Percentiles rank a stretch among this genome's conserved stretches.
Evolutionary conservation across 2,113 vertebrate genomes (phyloP).

Genomic region (Eubucco bourcierii): DNA sequence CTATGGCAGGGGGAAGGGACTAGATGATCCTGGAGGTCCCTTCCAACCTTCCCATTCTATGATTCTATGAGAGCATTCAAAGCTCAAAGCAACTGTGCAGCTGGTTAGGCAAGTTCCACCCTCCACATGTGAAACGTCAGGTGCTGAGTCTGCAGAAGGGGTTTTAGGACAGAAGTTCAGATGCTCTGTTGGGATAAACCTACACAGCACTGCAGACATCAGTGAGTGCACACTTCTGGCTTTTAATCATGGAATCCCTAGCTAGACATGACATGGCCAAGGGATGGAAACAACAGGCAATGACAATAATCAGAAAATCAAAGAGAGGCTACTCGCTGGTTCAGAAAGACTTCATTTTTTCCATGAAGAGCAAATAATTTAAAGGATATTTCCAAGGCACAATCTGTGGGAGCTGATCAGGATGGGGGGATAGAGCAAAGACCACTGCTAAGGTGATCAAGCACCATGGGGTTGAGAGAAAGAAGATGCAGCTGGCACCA

Average conservation of each 20-base stretch:
- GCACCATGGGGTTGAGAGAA: neutral
- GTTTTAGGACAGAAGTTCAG: neutral
- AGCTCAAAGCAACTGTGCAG: neutral
- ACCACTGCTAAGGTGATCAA: neutral
- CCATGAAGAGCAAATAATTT: neutral
- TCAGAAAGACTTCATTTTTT: neutral
- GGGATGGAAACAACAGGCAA: neutral
- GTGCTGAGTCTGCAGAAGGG: neutral
- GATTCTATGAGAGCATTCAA: neutral
- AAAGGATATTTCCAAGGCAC: neutral
- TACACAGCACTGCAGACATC: neutral
- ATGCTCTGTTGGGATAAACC: neutral
- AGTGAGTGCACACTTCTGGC: neutral
- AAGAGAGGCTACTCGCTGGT: neutral
- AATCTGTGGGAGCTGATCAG: neutral
- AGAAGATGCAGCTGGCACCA: accelerated
- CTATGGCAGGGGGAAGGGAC: too few species aligned
- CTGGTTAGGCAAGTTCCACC: neutral
- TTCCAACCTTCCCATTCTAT: too few species aligned
- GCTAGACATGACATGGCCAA: neutral
- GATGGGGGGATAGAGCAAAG: neutral
- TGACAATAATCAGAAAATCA: neutral
- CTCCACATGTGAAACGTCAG: neutral
- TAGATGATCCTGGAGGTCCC: too few species aligned
- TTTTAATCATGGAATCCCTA: neutral